phyloP scores from a whole-genome alignment of 2,888 invertebrate genomes.

The Drepana falcataria region DNA sequence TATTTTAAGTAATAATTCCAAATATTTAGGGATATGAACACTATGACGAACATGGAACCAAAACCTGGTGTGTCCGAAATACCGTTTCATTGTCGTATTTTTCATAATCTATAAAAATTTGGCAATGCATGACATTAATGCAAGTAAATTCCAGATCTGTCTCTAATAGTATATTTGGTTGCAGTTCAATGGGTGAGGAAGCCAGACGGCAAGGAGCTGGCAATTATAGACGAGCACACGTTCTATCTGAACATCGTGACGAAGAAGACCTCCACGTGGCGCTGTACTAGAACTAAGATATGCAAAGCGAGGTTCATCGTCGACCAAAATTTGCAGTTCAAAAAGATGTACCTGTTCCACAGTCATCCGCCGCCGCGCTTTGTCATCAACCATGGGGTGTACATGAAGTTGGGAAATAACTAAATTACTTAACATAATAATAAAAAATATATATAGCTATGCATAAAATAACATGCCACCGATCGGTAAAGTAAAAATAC shows the following conservation, averaged over 20 bases:
- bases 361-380: not conserved
- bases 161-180: slow-evolving; percentile 1
- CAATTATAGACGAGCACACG: slow-evolving; percentile 23
- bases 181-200: slow-evolving; percentile 19
- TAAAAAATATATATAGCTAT: too few relatives aligned
- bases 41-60: too few relatives aligned
- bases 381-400: not conserved
- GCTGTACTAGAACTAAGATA: not conserved
- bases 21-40: too few relatives aligned
- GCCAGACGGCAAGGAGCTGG: slow-evolving; percentile 17
- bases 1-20: too few relatives aligned
- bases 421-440: not conserved
- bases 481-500: too few relatives aligned
- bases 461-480: too few relatives aligned
- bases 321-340: not conserved
- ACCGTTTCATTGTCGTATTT: not conserved
- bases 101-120: not conserved
- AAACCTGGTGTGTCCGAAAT: too few relatives aligned
- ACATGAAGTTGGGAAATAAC: not conserved
- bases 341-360: not conserved
- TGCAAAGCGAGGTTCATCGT: not conserved
- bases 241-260: slow-evolving; percentile 6
- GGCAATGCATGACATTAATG: too few relatives aligned
- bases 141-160: too few relatives aligned
- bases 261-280: not conserved